phyloP scores from a whole-genome alignment of 2,113 vertebrate species.

The Channa maculata region DNA sequence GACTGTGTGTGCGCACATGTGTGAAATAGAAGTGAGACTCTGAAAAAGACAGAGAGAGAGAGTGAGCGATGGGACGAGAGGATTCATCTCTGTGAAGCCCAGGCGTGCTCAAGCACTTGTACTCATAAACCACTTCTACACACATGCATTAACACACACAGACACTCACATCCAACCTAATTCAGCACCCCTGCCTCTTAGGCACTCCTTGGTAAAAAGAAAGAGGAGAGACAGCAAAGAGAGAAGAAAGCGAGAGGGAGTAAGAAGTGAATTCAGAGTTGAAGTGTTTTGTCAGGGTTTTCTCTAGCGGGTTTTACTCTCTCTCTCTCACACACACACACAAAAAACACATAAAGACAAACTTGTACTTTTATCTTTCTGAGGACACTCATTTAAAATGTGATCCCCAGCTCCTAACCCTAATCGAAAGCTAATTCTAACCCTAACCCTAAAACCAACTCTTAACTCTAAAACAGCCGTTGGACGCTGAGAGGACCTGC shows the following conservation, averaged over 20 bases:
- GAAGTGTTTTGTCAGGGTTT: conserved; percentile 71
- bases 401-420: too few relatives aligned
- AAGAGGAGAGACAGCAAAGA: conserved; percentile 24
- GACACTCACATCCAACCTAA: conserved; percentile 40
- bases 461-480: too few relatives aligned
- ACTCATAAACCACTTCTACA: conserved; percentile 52
- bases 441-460: too few relatives aligned
- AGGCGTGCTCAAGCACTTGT: conserved; percentile 70
- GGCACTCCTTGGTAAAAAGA: conserved; percentile 64
- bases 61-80: conserved; percentile 1
- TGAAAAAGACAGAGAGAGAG: not conserved
- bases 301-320: conserved; percentile 50
- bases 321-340: not conserved
- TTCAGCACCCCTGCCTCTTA: conserved; percentile 66
- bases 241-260: conserved; percentile 12
- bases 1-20: not conserved
- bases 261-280: conserved; percentile 64
- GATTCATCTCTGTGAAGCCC: conserved; percentile 47
- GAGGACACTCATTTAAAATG: too few relatives aligned
- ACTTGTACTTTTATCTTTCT: not conserved
- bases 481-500: too few relatives aligned
- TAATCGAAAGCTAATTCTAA: too few relatives aligned
- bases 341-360: not conserved
- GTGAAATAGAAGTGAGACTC: too few relatives aligned
- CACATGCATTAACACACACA: conserved; percentile 13